Evolutionary conservation across 2,113 vertebrate genomes (phyloP).

Genomic region (Athene noctua): DNA sequence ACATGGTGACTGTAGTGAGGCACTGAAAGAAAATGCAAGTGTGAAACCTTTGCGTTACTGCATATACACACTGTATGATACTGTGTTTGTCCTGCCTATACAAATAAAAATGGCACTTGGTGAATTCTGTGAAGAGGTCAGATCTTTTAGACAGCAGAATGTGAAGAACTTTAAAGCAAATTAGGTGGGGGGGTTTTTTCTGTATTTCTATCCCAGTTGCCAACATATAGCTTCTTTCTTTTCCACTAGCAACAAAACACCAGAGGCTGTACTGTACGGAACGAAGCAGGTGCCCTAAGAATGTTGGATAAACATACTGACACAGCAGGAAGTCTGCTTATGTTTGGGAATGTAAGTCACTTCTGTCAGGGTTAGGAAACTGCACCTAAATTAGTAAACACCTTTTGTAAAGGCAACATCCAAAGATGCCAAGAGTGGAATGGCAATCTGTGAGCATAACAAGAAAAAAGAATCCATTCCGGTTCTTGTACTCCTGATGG

Average conservation of each 20-base stretch:
- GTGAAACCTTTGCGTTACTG: neutral
- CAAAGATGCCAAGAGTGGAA: neutral
- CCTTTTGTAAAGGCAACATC: neutral
- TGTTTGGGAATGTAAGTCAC: neutral
- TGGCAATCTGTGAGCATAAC: neutral
- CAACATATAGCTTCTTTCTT: neutral
- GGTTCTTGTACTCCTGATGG: neutral
- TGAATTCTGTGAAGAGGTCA: neutral
- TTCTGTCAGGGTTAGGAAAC: neutral
- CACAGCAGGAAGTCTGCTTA: neutral
- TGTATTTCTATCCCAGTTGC: neutral
- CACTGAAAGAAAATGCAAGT: neutral
- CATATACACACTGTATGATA: neutral
- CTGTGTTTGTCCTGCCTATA: neutral
- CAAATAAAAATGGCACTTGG: neutral
- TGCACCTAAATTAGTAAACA: neutral
- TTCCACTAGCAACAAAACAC: neutral
- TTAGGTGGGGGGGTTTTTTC: neutral
- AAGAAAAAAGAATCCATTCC: neutral
- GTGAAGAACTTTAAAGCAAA: neutral
- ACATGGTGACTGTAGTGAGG: neutral
- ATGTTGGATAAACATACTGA: neutral
- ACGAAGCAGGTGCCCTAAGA: neutral
- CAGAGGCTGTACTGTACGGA: neutral
- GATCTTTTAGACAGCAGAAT: neutral